Base-by-base conservation (phyloP, 2,113 vertebrate species). In the Oriolus oriolus region DNA sequence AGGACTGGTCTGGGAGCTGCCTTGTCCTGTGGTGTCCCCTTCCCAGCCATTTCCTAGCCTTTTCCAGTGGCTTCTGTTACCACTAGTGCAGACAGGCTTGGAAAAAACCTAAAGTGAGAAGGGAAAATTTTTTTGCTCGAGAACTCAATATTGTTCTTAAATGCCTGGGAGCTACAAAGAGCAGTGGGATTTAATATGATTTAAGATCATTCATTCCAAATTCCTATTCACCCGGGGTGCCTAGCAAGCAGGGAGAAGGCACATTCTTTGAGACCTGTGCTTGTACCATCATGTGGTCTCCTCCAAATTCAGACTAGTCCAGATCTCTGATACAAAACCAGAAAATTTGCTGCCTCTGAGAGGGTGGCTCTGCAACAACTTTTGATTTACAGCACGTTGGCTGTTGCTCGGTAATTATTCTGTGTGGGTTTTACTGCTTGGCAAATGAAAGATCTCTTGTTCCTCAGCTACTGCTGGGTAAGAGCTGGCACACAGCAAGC, bases 391-490 rank as follows among this genome's bases (percentile, higher is more conserved):
- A 97, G 82, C 87, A 73, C 1, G 8, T 79, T 90, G 90, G 65
- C 90, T 93, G 79, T 83, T 94, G 88, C 95, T 94, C 0, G 0
- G 85, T 83, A 93, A 92, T 97, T 92, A 95, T 86, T 95, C 80
- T 95, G 64, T 87, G 94, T 95, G 90, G 94, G 68, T 88, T 96
- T 96, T 93, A 88, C 71, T 70, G 68, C 86, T 57, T 86, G 91
- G 79, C 79, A 81, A 92, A 81, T 89, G 95, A 84, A 84, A 92
- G 86, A 89, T 94, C 35, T 7, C 79, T 95, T 78, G 71, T 70
- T 95, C 77, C 76, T 77, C 86, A 59, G 79, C 61, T 95, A 64
- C 90, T 95, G 86, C 94, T 92, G 94, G 85, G 71, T 95, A 88
- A 59, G 89, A 80, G 83, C 71, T 95, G 95, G 76, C 80, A 74